Conservation (phyloP, 2,888 invertebrate genomes). For the Scaptomyza tumidula region DNA sequence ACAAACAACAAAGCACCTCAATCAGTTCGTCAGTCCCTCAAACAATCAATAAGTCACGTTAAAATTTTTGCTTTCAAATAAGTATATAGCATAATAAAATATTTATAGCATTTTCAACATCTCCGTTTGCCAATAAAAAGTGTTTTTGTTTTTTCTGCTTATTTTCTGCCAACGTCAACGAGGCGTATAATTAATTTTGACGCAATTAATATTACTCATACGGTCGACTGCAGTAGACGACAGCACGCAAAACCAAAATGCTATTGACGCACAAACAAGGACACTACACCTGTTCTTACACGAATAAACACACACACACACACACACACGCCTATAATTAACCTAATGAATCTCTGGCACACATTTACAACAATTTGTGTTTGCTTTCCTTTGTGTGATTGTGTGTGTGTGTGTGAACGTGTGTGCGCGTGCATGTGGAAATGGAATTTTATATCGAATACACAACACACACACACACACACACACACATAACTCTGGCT, state of each 20-base stretch:
- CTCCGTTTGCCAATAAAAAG: constrained; percentile 8
- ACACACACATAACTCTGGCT: background rate
- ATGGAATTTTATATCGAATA: constrained; percentile 12
- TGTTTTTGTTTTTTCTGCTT: constrained; percentile 21
- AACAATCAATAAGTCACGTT: background rate
- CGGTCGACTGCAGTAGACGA: constrained; percentile 16
- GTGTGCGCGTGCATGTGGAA: background rate
- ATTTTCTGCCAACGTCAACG: constrained; percentile 40
- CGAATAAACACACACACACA: constrained; percentile 10
- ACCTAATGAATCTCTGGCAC: constrained; percentile 39
- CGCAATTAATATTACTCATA: constrained; percentile 66
- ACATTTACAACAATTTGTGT: constrained; percentile 16
- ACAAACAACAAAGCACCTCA: constrained; percentile 2
- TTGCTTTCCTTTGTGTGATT: constrained; percentile 5
- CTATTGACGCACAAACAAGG: constrained; percentile 27
- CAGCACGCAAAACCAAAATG: constrained; percentile 24
- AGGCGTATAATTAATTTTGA: constrained; percentile 73
- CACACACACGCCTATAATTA: constrained; percentile 40
- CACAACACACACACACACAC: constrained; percentile 1
- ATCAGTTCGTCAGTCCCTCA: background rate
- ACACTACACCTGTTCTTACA: constrained; percentile 18
- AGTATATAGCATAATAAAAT: no score
- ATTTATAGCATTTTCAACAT: background rate
- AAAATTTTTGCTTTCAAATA: background rate
- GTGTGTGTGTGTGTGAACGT: no score